Evolutionary conservation across 2,797 vertebrate species (phyloP).

Genomic region (Limosa lapponica): DNA sequence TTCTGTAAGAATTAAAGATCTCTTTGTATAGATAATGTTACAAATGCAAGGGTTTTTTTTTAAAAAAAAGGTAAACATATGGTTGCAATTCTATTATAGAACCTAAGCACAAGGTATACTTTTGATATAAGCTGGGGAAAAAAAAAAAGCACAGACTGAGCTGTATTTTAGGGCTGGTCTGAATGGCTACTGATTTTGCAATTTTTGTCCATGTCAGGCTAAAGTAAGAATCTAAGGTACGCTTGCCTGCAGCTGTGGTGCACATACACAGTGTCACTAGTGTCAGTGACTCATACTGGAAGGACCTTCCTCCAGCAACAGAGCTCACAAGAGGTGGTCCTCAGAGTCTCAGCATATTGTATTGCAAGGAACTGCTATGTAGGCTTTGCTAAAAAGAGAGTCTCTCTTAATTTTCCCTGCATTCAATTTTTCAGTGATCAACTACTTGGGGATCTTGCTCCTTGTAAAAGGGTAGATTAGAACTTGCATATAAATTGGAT

Average conservation of each 20-base stretch:
- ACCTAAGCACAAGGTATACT: not conserved
- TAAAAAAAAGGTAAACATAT: not conserved
- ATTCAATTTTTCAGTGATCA: not conserved
- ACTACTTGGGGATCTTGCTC: not conserved
- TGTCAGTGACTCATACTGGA: not conserved
- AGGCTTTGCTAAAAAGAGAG: not conserved
- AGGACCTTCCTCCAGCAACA: not conserved
- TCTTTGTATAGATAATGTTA: not conserved
- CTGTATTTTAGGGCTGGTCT: not conserved
- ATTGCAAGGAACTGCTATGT: not conserved
- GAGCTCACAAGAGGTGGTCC: not conserved
- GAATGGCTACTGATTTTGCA: not conserved
- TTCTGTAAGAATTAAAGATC: not conserved
- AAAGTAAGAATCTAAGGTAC: rapidly evolving
- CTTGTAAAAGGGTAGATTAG: not conserved
- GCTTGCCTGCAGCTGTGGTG: not conserved
- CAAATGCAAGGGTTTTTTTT: not conserved
- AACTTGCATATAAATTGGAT: not conserved
- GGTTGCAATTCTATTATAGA: not conserved
- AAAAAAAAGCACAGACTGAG: not conserved
- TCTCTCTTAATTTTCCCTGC: not conserved
- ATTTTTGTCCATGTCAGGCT: not conserved
- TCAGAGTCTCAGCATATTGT: not conserved
- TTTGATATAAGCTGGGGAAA: not conserved
- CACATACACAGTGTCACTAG: not conserved